Base-by-base conservation (phyloP, 2,113 vertebrate species). In the Spilogale gracilis region DNA sequence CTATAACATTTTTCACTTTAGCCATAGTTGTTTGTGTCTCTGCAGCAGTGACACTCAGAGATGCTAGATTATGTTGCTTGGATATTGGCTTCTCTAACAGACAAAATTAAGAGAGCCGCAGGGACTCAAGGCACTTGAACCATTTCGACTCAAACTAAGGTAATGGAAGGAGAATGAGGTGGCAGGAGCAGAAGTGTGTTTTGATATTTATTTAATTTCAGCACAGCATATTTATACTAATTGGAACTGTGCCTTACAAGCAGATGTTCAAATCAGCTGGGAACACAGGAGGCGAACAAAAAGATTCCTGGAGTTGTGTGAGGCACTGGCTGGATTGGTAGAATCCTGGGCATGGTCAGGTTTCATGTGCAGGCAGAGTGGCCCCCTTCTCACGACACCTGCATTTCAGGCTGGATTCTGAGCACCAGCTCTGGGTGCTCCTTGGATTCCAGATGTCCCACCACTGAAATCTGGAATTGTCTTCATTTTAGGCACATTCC, bases 191-290 rank as follows among this genome's bases (percentile, higher is more conserved):
- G 93, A 97, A 98, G 96, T 93, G 45, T 83, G 38, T 95, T 98
- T 96, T 97, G 96, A 58, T 98, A 97, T 97, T 98, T 97, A 91
- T 98, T 98, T 98, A 97, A 96, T 96, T 98, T 88, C 93, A 78
- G 85, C 90, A 52, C 87, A 97, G 98, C 81, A 32, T 96, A 94
- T 95, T 94, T 96, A 58, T 93, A 93, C 88, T 96, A 98, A 97
- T 95, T 96, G 98, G 92, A 97, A 92, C 95, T 50, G 73, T 87
- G 96, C 89, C 96, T 97, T 95, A 81, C 67, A 97, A 97, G 94
- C 94, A 98, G 98, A 97, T 97, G 86, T 97, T 98, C 89, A 81
- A 86, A 94, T 97, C 97, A 97, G 0, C 0, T 82, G 97, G 96
- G 93, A 96, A 84, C 97, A 97, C 12, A 6, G 80, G 73, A 85